Evolutionary conservation across 2,113 vertebrate genomes (phyloP).

Genomic region (Panthera leo): DNA sequence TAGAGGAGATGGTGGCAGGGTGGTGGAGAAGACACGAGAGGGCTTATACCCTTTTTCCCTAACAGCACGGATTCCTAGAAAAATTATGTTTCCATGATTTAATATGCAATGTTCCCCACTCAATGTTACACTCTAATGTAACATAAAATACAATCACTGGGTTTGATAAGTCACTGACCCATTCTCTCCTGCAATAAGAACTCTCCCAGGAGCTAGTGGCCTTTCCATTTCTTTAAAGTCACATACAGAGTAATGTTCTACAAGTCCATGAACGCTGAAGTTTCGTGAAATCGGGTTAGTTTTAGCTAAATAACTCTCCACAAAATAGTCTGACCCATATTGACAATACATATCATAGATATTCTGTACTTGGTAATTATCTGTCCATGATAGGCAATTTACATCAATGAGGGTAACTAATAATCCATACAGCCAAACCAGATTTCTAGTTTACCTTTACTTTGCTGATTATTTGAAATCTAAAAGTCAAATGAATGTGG

Average conservation of each 20-base stretch:
- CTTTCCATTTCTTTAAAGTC: not conserved
- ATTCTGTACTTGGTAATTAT: not conserved
- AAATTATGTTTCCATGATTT: not conserved
- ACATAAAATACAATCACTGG: not conserved
- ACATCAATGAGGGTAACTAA: not conserved
- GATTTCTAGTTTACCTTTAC: not conserved
- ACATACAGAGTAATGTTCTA: not conserved
- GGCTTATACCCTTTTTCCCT: not conserved
- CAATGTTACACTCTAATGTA: not conserved
- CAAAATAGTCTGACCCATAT: not conserved
- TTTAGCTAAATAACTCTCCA: not conserved
- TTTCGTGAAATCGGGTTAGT: not conserved
- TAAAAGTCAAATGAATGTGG: not conserved
- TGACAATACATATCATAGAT: not conserved
- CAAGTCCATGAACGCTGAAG: not conserved
- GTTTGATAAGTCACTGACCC: not conserved
- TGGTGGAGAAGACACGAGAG: not conserved
- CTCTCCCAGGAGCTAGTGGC: not conserved
- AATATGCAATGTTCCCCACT: not conserved
- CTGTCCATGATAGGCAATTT: not conserved
- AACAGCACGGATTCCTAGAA: not conserved
- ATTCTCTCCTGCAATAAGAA: not conserved
- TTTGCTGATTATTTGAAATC: conserved; percentile 1
- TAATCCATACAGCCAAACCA: not conserved
- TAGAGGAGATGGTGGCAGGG: not conserved